Evolutionary conservation across 2,888 invertebrate genomes (phyloP), one percentile per base, ranked within the genome.

Genomic region (Yponomeuta sedellus): DNA sequence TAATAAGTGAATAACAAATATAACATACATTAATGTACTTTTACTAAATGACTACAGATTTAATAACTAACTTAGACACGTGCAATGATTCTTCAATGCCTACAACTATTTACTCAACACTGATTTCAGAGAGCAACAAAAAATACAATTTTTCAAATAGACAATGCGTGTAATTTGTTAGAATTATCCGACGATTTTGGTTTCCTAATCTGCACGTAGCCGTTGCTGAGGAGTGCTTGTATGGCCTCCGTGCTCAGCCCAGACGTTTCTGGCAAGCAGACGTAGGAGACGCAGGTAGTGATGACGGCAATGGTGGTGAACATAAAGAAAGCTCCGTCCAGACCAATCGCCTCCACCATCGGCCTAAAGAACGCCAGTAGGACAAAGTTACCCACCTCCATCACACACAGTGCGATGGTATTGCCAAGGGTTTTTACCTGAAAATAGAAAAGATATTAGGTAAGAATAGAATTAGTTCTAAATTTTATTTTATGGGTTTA

Each of bases 211-310:
- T 52, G 44, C 16, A 52, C 44, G 44, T 52, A 52, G 4, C 44
- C 44, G 16, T 52, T 52, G 44, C 44, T 12, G 16, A 52, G 44
- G 12, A 52, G 44, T 3, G 5, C 44, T 52, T 44, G 63, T 44
- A 39, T 63, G 10, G 39, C 39, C 20, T 63, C 63, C 19, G 40
- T 63, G 0, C 79, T 75, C 25, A 79, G 72, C 1, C 78, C 77
- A 66, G 80, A 82, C 0, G 89, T 88, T 70, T 89, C 88, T 16
- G 82, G 84, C 61, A 86, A 76, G 12, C 74, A 70, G 2, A 82
- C 71, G 52, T 75, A 71, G 0, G 80, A 68, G 28, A 80, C 66
- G 0, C 79, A 19, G 0, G 79, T 75, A 0, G 79, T 70, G 0
- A 75, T 2, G 0, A 74, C 66, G 25, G 81, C 75, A 0, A 80